These are phyloP conservation scores for Pandion haliaetus DNA, from an alignment of 2,113 vertebrate species.

Conservation along the genomic window DNA sequence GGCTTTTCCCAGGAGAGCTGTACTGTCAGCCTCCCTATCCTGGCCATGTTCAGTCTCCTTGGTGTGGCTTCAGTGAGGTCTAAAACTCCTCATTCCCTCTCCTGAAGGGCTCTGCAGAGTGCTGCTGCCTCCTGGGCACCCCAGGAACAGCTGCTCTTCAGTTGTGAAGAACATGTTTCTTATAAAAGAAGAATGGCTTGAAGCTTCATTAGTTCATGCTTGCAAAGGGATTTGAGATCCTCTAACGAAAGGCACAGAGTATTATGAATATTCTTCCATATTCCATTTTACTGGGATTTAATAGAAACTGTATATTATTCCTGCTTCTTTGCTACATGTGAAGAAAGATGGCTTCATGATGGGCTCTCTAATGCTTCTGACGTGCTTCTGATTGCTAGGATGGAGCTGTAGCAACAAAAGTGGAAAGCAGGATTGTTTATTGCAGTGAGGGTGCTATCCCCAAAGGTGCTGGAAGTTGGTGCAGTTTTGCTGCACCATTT, in stretches of 20 bases:
- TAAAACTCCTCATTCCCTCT: neutral
- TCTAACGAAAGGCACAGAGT: neutral
- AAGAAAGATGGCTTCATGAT: neutral
- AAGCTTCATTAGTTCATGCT: slow-evolving; percentile 47
- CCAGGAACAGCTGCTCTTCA: neutral
- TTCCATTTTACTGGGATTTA: slow-evolving; percentile 21
- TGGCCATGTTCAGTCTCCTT: neutral
- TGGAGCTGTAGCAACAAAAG: neutral
- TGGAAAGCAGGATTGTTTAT: neutral
- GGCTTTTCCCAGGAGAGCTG: neutral
- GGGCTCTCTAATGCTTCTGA: neutral
- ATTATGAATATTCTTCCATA: slow-evolving; percentile 9
- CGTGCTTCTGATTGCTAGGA: neutral
- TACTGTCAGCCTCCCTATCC: neutral
- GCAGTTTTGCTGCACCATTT: neutral
- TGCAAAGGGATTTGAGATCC: slow-evolving; percentile 20
- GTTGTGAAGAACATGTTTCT: neutral
- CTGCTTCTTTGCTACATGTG: neutral
- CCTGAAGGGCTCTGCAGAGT: neutral
- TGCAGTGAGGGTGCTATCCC: neutral
- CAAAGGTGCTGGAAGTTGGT: neutral
- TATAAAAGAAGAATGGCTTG: neutral
- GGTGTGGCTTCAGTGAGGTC: neutral
- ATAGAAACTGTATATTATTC: slow-evolving; percentile 27
- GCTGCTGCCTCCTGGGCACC: neutral